Conservation (phyloP, 2,888 invertebrate species). For the Scaptomyza reducta region DNA sequence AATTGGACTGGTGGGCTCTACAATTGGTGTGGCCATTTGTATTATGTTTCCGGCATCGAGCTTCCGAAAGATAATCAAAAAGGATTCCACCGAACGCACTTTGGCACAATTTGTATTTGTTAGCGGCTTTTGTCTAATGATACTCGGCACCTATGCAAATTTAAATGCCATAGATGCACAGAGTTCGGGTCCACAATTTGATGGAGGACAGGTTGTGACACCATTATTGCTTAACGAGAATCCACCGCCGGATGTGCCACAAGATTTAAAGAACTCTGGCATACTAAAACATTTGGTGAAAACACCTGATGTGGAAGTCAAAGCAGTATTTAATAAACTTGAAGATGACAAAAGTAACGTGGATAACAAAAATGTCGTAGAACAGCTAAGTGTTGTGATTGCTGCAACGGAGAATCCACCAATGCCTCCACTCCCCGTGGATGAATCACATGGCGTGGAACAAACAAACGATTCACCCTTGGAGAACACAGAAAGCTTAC, state of each 20-base stretch:
- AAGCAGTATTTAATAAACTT: slow-evolving; percentile 34
- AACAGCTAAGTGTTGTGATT: slow-evolving; percentile 20
- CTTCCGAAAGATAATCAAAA: slow-evolving; percentile 92
- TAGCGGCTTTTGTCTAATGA: slow-evolving; percentile 93
- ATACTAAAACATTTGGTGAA: slow-evolving; percentile 46
- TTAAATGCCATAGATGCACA: slow-evolving; percentile 89
- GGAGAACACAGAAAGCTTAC: slow-evolving; percentile 10
- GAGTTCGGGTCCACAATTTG: slow-evolving; percentile 81
- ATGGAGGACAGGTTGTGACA: slow-evolving; percentile 54
- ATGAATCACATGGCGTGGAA: slow-evolving; percentile 63
- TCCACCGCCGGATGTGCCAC: slow-evolving; percentile 34
- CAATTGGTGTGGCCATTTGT: slow-evolving; percentile 96
- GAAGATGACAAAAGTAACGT: slow-evolving; percentile 20
- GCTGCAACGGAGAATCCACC: slow-evolving; percentile 54
- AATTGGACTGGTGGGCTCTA: slow-evolving; percentile 96
- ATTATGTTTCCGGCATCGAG: slow-evolving; percentile 96
- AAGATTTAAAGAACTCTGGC: slow-evolving; percentile 43
- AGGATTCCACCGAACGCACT: slow-evolving; percentile 91
- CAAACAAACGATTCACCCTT: slow-evolving; percentile 15
- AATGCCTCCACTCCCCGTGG: slow-evolving; percentile 76
- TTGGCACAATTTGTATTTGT: slow-evolving; percentile 93
- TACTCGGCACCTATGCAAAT: slow-evolving; percentile 96
- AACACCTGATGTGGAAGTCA: slow-evolving; percentile 13
- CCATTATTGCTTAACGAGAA: slow-evolving; percentile 51
- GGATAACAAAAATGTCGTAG: slow-evolving; percentile 13